A percentile compares a stretch with the other conserved stretches of the same genome.
These are phyloP conservation scores for Tholera decimalis DNA, from an alignment of 2,888 invertebrate genomes.

Conservation along the genomic window DNA sequence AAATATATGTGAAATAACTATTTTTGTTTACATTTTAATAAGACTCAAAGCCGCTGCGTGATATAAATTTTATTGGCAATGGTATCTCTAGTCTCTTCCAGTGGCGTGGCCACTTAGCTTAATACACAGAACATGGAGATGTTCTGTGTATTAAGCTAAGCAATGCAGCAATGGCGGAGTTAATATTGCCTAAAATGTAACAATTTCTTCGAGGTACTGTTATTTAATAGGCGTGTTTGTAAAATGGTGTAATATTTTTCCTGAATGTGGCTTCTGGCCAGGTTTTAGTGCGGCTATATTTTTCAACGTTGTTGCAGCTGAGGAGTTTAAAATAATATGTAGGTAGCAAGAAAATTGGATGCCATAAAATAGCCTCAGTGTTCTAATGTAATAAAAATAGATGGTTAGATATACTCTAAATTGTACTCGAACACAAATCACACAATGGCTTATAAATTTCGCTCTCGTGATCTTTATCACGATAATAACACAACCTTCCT, in stretches of 20 bases:
- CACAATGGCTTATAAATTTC: no score
- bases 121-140: no score
- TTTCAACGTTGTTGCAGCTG: not conserved
- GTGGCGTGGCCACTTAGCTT: no score
- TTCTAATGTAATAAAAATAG: not conserved
- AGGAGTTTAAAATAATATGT: slow-evolving; percentile 1
- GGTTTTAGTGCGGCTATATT: slow-evolving; percentile 23
- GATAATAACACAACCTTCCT: no score
- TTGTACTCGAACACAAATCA: no score
- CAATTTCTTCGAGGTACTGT: slow-evolving; percentile 21
- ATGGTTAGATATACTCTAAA: no score
- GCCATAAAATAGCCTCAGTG: not conserved
- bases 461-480: no score
- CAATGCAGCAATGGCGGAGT: slow-evolving; percentile 25
- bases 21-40: no score
- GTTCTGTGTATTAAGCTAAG: slow-evolving; percentile 40
- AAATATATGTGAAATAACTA: no score
- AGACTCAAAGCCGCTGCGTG: no score
- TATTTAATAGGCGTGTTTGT: slow-evolving; percentile 17
- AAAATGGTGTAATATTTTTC: slow-evolving; percentile 31
- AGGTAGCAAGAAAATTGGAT: not conserved
- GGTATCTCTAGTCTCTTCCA: no score
- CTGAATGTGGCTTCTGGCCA: slow-evolving; percentile 21
- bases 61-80: no score
- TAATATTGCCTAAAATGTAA: slow-evolving; percentile 37